phyloP scores from a whole-genome alignment of 1,140 invertebrate species.

The Cataglyphis hispanica region DNA sequence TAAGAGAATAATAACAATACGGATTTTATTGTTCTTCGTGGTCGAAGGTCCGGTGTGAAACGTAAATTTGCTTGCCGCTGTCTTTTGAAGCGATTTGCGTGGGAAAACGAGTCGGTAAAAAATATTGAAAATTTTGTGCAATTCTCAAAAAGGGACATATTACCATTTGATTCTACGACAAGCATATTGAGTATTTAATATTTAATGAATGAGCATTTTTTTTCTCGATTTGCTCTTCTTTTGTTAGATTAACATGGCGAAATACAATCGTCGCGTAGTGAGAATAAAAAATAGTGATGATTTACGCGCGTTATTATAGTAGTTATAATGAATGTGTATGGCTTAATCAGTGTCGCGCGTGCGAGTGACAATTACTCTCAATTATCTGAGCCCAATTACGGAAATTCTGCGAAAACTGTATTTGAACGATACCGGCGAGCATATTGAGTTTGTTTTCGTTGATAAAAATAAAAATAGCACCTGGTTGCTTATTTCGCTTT shows the following conservation, averaged over 20 bases:
- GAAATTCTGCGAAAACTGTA: conserved; percentile 23
- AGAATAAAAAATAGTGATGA: neutral
- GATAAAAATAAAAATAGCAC: neutral
- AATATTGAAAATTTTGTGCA: neutral
- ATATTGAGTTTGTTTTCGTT: neutral
- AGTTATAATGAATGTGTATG: neutral
- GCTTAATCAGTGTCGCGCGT: conserved; percentile 13
- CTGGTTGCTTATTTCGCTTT: conserved; percentile 5
- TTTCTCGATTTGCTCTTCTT: neutral
- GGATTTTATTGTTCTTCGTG: conserved; percentile 67
- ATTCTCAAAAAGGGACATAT: neutral
- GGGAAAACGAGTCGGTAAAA: conserved; percentile 30
- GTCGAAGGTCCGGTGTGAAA: conserved; percentile 62
- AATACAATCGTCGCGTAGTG: neutral
- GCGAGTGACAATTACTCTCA: neutral
- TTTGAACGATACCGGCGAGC: conserved; percentile 5
- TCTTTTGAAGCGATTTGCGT: neutral
- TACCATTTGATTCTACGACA: neutral
- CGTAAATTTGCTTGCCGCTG: conserved; percentile 46
- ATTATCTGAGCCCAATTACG: neutral
- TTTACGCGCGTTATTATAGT: neutral
- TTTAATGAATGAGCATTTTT: neutral
- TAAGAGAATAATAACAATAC: conserved; percentile 64
- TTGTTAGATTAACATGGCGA: conserved; percentile 6
- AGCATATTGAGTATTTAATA: too few relatives aligned